These are phyloP conservation scores for Heliconius cydno DNA, from an alignment of 2,888 invertebrate genomes.

Conservation along the genomic window DNA sequence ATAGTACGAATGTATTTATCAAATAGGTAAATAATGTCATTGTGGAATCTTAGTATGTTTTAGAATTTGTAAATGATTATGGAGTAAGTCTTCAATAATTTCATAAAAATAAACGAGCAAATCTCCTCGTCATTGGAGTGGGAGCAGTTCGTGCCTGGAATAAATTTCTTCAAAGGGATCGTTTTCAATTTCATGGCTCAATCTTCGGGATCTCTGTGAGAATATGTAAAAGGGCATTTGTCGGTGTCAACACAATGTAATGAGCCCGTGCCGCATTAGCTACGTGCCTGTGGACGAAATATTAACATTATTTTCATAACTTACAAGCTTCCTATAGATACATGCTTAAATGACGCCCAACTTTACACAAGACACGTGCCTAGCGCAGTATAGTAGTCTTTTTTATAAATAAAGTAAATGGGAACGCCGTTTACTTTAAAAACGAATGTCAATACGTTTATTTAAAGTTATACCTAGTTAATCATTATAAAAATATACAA, in stretches of 20 bases:
- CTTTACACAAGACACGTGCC: too few relatives aligned
- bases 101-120: constrained; percentile 82
- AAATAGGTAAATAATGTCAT: background rate
- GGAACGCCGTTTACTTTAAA: background rate
- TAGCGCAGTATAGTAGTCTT: too few relatives aligned
- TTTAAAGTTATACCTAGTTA: background rate
- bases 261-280: constrained; percentile 76
- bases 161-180: constrained; percentile 83
- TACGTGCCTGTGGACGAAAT: constrained; percentile 67
- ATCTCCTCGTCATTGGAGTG: constrained; percentile 78
- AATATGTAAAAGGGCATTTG: constrained; percentile 83
- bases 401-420: too few relatives aligned
- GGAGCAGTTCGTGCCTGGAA: constrained; percentile 81
- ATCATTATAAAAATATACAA: background rate
- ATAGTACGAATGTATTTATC: background rate
- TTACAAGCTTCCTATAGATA: background rate
- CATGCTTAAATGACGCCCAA: too few relatives aligned
- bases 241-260: constrained; percentile 82
- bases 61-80: constrained; percentile 57
- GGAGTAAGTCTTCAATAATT: constrained; percentile 77
- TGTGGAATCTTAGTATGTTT: constrained; percentile 1
- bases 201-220: constrained; percentile 81
- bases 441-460: background rate
- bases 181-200: constrained; percentile 84
- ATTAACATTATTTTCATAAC: constrained; percentile 19